Evolutionary conservation across 2,113 vertebrate genomes (phyloP).

Genomic region (Nanorana parkeri): DNA sequence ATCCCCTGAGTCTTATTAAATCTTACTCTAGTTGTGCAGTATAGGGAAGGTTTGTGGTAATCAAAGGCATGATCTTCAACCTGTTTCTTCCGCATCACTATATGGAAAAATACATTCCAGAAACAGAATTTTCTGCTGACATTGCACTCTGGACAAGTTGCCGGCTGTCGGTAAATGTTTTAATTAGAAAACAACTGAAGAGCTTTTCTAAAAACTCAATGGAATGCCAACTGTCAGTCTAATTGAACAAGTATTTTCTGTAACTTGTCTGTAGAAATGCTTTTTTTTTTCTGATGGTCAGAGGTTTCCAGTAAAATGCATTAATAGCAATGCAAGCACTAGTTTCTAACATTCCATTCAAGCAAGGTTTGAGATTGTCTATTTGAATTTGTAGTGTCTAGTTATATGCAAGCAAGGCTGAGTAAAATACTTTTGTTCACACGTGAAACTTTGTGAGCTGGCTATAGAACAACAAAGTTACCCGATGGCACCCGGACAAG

Average conservation of each 20-base stretch:
- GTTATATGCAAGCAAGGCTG: too few species aligned
- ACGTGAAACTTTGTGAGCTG: too few species aligned
- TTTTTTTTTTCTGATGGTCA: slow-evolving; percentile 21
- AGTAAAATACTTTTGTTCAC: too few species aligned
- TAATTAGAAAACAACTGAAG: slow-evolving; percentile 46
- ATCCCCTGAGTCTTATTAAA: too few species aligned
- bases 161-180: slow-evolving; percentile 46
- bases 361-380: too few species aligned
- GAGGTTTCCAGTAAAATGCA: slow-evolving; percentile 42
- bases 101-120: slow-evolving; percentile 17
- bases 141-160: not conserved
- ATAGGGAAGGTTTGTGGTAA: too few species aligned
- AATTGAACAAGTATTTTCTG: slow-evolving; percentile 34
- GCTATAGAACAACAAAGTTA: too few species aligned
- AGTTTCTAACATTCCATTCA: not conserved
- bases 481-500: too few species aligned
- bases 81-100: not conserved
- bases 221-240: slow-evolving; percentile 36
- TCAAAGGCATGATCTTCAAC: not conserved
- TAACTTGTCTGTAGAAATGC: not conserved
- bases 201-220: slow-evolving; percentile 29
- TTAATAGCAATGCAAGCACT: slow-evolving; percentile 7
- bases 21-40: too few species aligned
- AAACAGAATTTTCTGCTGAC: slow-evolving; percentile 33
- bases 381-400: too few species aligned